Conservation (phyloP, 2,888 invertebrate genomes). For the Phyto melanocephala region DNA sequence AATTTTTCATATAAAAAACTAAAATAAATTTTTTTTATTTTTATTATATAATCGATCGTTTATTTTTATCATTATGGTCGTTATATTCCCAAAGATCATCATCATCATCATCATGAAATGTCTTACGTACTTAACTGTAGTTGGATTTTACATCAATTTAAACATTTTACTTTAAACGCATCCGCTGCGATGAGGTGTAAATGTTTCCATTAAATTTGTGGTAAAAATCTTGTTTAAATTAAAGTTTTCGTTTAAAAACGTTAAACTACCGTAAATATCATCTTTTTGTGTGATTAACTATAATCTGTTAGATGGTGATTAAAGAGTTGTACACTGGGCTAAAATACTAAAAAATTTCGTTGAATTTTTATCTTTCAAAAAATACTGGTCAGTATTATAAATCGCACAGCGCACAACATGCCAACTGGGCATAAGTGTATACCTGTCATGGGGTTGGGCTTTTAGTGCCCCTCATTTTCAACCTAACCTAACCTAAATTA, state of each 20-base stretch:
- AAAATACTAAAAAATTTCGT: too few relatives aligned
- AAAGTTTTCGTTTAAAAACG: constrained; percentile 25
- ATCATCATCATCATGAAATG: background rate
- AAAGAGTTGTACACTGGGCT: constrained; percentile 1
- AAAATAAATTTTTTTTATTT: too few relatives aligned
- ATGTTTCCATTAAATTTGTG: constrained; percentile 63
- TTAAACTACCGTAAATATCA: constrained; percentile 56
- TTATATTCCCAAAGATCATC: background rate
- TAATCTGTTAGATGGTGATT: constrained; percentile 26
- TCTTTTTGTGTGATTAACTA: constrained; percentile 45
- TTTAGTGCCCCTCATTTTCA: too few relatives aligned
- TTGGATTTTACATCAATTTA: background rate
- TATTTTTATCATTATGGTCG: constrained; percentile 5
- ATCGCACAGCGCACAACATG: too few relatives aligned
- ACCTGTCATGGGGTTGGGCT: too few relatives aligned
- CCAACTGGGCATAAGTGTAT: too few relatives aligned
- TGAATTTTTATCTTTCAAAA: background rate
- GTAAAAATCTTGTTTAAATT: constrained; percentile 48
- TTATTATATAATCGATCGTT: constrained; percentile 40
- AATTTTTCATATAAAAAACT: too few relatives aligned
- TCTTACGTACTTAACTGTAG: constrained; percentile 30
- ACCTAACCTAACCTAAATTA: too few relatives aligned
- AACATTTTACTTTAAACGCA: constrained; percentile 9
- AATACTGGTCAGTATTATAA: too few relatives aligned
- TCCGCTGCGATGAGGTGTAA: constrained; percentile 58